Conservation (phyloP, 2,797 vertebrate genomes). For the Gymnopithys bicolor region DNA sequence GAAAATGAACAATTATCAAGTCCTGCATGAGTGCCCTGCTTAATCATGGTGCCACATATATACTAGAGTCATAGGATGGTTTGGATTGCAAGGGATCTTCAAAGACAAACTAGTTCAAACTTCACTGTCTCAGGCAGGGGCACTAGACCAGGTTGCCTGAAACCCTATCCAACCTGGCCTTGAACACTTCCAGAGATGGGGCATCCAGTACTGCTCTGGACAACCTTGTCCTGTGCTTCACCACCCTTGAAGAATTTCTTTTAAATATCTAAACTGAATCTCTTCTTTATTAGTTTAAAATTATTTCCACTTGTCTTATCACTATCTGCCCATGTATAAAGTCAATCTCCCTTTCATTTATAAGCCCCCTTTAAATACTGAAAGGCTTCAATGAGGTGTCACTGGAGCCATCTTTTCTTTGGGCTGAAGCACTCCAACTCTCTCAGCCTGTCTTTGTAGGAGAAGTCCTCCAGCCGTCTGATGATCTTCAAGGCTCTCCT, state of each 20-base stretch:
- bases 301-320: neutral
- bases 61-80: neutral
- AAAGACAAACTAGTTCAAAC: neutral
- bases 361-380: neutral
- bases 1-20: neutral
- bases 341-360: neutral
- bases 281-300: neutral
- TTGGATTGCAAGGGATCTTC: neutral
- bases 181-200: neutral
- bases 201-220: neutral
- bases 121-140: fast-evolving
- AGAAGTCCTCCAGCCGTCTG: neutral
- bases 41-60: neutral
- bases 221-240: fast-evolving
- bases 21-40: neutral
- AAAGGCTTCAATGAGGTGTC: neutral
- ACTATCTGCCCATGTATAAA: neutral
- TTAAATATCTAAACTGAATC: neutral
- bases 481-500: neutral
- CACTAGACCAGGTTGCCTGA: neutral
- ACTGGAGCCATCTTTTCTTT: neutral
- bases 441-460: neutral
- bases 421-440: neutral
- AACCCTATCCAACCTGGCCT: neutral
- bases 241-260: neutral